Conservation (phyloP, 2,888 invertebrate species). For the Dynastes maya region DNA sequence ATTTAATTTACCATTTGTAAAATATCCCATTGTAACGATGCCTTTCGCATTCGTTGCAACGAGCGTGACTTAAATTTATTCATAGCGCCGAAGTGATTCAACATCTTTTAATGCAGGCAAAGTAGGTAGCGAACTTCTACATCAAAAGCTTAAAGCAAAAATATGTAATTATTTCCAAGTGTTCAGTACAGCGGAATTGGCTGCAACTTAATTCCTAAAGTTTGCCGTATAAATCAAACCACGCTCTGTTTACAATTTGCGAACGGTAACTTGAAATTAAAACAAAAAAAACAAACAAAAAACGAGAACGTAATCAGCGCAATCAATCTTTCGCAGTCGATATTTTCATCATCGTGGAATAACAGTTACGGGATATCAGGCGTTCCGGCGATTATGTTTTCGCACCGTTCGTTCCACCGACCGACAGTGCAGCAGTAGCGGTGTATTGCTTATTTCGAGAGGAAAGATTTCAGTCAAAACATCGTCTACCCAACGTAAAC, state of each 20-base stretch:
- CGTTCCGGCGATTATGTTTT: conserved; percentile 1
- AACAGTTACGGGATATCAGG: conserved; percentile 18
- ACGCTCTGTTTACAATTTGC: conserved; percentile 13
- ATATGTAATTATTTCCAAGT: too few species aligned
- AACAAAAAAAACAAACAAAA: conserved; percentile 10
- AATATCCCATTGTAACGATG: too few species aligned
- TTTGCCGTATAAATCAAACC: not conserved
- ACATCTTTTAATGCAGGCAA: too few species aligned
- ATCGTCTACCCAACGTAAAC: conserved; percentile 49
- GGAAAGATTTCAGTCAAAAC: conserved; percentile 48
- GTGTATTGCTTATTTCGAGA: conserved; percentile 10
- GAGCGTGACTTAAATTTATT: too few species aligned
- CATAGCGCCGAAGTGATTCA: too few species aligned
- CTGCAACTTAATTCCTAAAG: not conserved
- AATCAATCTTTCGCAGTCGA: conserved; percentile 22
- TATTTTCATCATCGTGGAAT: conserved; percentile 25
- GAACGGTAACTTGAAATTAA: conserved; percentile 7
- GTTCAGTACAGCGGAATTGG: not conserved
- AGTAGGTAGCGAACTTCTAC: too few species aligned
- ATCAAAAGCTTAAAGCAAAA: too few species aligned
- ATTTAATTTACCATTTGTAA: too few species aligned
- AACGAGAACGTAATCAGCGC: not conserved
- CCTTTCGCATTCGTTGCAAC: too few species aligned
- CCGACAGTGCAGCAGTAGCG: not conserved
- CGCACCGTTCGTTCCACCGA: not conserved